Evolutionary conservation across 2,113 vertebrate species (phyloP), one percentile per base, ranked within the genome.

Genomic region (Indicator indicator): DNA sequence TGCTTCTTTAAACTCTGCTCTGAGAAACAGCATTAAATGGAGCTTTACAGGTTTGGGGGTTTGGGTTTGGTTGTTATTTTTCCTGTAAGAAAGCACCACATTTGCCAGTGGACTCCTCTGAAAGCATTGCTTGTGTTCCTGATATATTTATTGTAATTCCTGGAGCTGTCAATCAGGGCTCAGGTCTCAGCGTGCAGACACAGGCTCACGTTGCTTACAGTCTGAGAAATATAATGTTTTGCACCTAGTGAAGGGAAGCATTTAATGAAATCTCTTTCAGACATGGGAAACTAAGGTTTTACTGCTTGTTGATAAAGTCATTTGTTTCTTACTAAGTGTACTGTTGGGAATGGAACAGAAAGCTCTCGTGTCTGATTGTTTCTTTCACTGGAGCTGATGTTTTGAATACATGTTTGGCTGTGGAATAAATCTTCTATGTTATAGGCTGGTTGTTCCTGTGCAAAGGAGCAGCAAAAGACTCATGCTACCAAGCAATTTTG

Each of bases 231-330:
- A 85, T 93, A 96, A 96, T 95, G 95, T 94, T 92, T 89, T 89
- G 81, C 71, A 91, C 93, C 91, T 84, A 95, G 94, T 79, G 95
- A 91, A 92, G 89, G 91, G 92, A 96, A 96, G 59, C 89, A 79
- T 96, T 97, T 97, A 97, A 97, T 94, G 89, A 97, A 94, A 93
- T 92, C 95, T 85, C 85, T 89, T 95, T 96, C 94, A 93, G 94
- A 96, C 93, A 73, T 62, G 82, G 87, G 94, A 74, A 96, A 88
- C 82, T 11, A 95, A 91, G 87, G 82, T 76, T 95, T 94, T 95
- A 89, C 85, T 97, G 93, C 93, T 88, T 95, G 93, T 94, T 92
- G 89, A 92, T 95, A 94, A 97, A 95, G 95, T 95, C 75, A 2
- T 96, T 94, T 94, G 94, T 79, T 84, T 91, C 95, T 93, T 83